Base-by-base conservation (phyloP, 2,888 invertebrate species). In the Diplazon laetatorius region DNA sequence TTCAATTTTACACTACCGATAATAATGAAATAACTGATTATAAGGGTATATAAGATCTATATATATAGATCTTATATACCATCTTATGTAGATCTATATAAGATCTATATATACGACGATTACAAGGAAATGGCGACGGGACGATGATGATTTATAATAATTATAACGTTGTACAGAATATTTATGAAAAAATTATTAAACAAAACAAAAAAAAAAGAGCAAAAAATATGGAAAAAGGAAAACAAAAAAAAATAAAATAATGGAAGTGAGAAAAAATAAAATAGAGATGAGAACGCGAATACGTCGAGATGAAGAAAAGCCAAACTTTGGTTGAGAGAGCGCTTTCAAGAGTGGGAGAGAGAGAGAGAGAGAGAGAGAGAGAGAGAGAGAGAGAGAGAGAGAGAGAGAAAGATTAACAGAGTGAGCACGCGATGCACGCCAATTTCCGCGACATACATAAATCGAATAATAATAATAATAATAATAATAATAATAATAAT, bases 1-100 rank as follows among this genome's bases (percentile, higher is more conserved):
- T 90, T 90, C 88, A 89, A 90, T 90, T 90, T 90, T 91, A 90
- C 91, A 91, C 90, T 91, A 91, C 88, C 86, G 89, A 91, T 91
- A 91, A 91, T 89, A 90, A 91, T 89, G 88, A 89, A 85, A 86
- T 90, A 90, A 90, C 82, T 78, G 85, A 87, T 89, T 57, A 62
- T 62, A 90, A 89, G 89, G 82, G 83, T 89, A 90, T 87, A 87
- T 89, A 89, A 89, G 87, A 88, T n/a, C n/a, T n/a, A n/a, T n/a
- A n/a, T n/a, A n/a, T n/a, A n/a, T n/a, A n/a, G n/a, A n/a, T n/a
- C n/a, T n/a, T n/a, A n/a, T n/a, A n/a, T n/a, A n/a, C n/a, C n/a
- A n/a, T n/a, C n/a, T n/a, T n/a, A n/a, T n/a, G n/a, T n/a, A n/a
- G n/a, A n/a, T n/a, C n/a, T n/a, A n/a, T n/a, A n/a, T n/a, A n/a